Evolutionary conservation across 2,113 vertebrate species (phyloP).

Genomic region (Podarcis raffonei): DNA sequence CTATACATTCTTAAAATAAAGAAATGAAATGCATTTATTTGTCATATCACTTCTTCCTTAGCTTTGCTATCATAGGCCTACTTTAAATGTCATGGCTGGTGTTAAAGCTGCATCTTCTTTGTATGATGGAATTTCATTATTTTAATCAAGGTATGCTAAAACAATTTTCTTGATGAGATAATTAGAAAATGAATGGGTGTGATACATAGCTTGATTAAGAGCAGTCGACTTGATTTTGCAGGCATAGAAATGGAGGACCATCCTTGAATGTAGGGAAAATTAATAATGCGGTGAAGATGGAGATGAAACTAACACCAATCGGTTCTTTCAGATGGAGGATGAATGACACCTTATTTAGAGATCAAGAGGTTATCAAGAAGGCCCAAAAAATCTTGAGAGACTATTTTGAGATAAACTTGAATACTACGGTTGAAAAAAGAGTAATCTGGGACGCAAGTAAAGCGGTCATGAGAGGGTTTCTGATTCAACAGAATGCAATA

Average conservation of each 20-base stretch:
- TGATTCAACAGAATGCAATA: too few relatives aligned
- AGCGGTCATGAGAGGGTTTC: too few relatives aligned
- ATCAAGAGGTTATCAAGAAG: too few relatives aligned
- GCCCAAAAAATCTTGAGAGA: too few relatives aligned
- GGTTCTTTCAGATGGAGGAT: too few relatives aligned
- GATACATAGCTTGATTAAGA: slow-evolving; percentile 51
- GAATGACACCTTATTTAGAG: too few relatives aligned
- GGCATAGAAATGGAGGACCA: not conserved
- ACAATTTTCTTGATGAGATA: slow-evolving; percentile 47
- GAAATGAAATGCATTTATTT: not conserved
- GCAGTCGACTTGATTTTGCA: slow-evolving; percentile 21
- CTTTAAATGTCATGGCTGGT: not conserved
- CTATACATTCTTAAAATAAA: not conserved
- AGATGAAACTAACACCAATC: too few relatives aligned
- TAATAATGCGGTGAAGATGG: too few relatives aligned
- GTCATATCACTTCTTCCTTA: not conserved
- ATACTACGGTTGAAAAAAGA: too few relatives aligned
- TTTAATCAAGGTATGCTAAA: slow-evolving; percentile 21
- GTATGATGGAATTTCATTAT: not conserved
- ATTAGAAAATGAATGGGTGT: slow-evolving; percentile 44
- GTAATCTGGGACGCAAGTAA: too few relatives aligned
- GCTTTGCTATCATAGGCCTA: not conserved
- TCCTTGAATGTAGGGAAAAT: slow-evolving; percentile 16
- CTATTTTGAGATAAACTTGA: too few relatives aligned
- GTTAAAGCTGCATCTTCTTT: slow-evolving; percentile 13